phyloP scores from a whole-genome alignment of 2,888 invertebrate species.

The Lasioglossum lativentre region DNA sequence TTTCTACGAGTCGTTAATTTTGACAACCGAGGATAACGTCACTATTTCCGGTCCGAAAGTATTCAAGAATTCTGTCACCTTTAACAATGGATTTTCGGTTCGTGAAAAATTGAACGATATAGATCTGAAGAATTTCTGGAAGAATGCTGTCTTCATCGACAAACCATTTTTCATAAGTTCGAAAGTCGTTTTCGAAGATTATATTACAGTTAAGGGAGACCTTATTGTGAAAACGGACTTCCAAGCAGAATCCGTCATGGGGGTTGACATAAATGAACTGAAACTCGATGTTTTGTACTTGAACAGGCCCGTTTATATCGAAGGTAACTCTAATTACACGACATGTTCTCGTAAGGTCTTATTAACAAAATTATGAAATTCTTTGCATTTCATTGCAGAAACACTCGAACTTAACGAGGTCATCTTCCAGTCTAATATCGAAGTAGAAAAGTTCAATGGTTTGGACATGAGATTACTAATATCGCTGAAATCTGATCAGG shows the following conservation, averaged over 20 bases:
- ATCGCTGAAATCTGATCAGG: constrained; percentile 85
- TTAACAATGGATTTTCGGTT: constrained; percentile 64
- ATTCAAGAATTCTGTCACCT: constrained; percentile 68
- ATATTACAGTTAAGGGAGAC: constrained; percentile 64
- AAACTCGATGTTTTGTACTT: constrained; percentile 64
- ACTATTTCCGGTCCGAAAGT: constrained; percentile 69
- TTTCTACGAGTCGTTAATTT: constrained; percentile 69
- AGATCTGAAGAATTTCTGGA: constrained; percentile 70
- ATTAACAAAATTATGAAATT: not conserved
- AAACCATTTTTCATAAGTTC: constrained; percentile 59
- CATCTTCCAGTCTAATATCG: constrained; percentile 83
- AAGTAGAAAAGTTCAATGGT: constrained; percentile 84
- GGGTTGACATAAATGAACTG: constrained; percentile 70
- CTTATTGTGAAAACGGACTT: constrained; percentile 67
- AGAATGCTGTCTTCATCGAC: constrained; percentile 72
- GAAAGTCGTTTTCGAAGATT: constrained; percentile 68
- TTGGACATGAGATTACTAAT: constrained; percentile 84
- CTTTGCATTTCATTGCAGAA: constrained; percentile 79
- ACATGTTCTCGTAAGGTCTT: too few species aligned
- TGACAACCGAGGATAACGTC: constrained; percentile 57
- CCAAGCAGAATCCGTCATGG: constrained; percentile 63
- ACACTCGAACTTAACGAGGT: constrained; percentile 83
- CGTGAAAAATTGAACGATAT: constrained; percentile 71
- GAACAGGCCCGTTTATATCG: constrained; percentile 66
- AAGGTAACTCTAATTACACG: constrained; percentile 65